phyloP scores from a whole-genome alignment of 2,797 vertebrate species.

The Myotis myotis region DNA sequence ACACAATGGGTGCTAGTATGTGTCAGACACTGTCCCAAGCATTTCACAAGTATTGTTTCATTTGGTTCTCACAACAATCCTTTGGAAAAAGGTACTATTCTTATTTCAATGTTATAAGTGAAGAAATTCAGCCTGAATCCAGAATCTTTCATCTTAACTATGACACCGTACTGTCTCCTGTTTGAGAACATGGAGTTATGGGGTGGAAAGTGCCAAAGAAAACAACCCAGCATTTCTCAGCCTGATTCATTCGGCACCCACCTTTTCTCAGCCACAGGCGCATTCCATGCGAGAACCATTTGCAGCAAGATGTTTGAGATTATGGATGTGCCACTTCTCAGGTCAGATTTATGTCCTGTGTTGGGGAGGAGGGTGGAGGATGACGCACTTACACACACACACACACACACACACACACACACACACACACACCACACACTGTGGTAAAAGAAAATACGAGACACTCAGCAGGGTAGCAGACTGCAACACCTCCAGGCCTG shows the following conservation, averaged over 20 bases:
- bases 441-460: background rate
- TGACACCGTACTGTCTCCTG: background rate
- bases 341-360: background rate
- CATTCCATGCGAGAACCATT: background rate
- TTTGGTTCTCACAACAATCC: constrained; percentile 1
- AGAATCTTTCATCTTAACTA: background rate
- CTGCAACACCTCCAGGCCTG: constrained; percentile 51
- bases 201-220: constrained; percentile 28
- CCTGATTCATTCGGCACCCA: background rate
- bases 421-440: background rate
- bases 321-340: background rate
- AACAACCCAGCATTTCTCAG: constrained; percentile 21
- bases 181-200: constrained; percentile 2
- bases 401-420: too few relatives aligned
- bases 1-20: background rate
- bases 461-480: constrained; percentile 9
- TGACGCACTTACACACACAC: background rate
- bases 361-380: background rate
- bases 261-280: constrained; percentile 29
- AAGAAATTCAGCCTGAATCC: background rate
- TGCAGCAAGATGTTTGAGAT: background rate
- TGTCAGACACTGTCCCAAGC: background rate
- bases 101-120: constrained; percentile 38
- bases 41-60: background rate
- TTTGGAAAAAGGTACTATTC: background rate